Evolutionary conservation across 2,797 vertebrate genomes (phyloP).

Genomic region (Schizopygopsis malacanthus): DNA sequence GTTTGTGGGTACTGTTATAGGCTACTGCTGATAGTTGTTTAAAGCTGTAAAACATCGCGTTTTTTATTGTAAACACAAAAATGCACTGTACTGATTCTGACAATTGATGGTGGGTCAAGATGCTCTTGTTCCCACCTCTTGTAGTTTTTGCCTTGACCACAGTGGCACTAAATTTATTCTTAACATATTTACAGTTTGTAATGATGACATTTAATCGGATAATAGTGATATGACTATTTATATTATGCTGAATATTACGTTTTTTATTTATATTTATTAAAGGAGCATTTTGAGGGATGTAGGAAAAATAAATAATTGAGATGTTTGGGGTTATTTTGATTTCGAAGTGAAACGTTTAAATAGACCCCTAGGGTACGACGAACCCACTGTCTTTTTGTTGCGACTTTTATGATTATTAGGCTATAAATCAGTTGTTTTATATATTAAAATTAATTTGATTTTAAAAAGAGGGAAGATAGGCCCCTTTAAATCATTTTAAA

Average conservation of each 20-base stretch:
- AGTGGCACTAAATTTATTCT: background rate
- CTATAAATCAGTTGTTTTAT: background rate
- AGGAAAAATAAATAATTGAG: background rate
- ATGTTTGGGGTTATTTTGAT: background rate
- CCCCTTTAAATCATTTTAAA: background rate
- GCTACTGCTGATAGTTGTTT: background rate
- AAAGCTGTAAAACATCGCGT: background rate
- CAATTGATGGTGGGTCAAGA: background rate
- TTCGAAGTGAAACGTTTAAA: background rate
- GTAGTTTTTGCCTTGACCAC: background rate
- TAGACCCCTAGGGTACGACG: too few species aligned
- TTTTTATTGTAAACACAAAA: background rate
- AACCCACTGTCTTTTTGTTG: background rate
- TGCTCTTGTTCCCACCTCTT: background rate
- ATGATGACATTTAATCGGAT: background rate
- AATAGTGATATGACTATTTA: background rate
- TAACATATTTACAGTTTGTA: background rate
- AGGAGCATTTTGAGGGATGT: background rate
- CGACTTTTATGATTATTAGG: background rate
- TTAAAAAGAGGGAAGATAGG: background rate
- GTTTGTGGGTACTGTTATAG: background rate
- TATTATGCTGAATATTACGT: background rate
- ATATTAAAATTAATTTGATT: background rate
- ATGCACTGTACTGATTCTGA: background rate
- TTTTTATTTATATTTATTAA: conserved; percentile 14